Conservation (phyloP, 2,113 vertebrate genomes). For the Trichomycterus rosablanca region DNA sequence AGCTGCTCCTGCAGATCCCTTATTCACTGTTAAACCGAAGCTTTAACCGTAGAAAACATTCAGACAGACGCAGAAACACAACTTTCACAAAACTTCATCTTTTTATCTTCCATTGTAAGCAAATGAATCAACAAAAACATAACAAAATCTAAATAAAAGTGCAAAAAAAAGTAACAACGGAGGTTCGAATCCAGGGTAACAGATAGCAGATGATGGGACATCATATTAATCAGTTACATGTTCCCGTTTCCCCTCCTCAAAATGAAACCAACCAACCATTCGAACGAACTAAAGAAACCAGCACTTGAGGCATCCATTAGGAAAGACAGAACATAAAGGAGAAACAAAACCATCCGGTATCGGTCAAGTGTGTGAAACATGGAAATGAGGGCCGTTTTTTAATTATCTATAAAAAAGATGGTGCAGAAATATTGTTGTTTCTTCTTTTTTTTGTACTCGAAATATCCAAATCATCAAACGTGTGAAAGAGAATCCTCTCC, state of each 20-base stretch:
- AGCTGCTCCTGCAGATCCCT: too few species aligned
- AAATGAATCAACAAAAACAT: slow-evolving; percentile 52
- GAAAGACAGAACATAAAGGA: slow-evolving; percentile 49
- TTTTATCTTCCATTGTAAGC: slow-evolving; percentile 34
- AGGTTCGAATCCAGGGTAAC: slow-evolving; percentile 42
- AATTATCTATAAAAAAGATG: slow-evolving; percentile 67
- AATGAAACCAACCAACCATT: slow-evolving; percentile 37
- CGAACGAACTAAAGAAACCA: slow-evolving; percentile 23
- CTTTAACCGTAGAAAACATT: neutral
- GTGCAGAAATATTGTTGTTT: slow-evolving; percentile 69
- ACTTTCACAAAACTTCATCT: slow-evolving; percentile 46
- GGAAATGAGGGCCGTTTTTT: slow-evolving; percentile 44
- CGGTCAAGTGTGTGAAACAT: slow-evolving; percentile 59
- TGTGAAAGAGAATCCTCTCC: slow-evolving; percentile 64
- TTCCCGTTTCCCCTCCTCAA: slow-evolving; percentile 19
- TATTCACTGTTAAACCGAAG: too few species aligned
- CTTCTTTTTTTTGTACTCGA: slow-evolving; percentile 45
- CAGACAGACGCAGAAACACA: slow-evolving; percentile 24
- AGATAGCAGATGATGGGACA: slow-evolving; percentile 59
- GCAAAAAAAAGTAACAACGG: slow-evolving; percentile 48
- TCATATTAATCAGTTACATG: slow-evolving; percentile 52
- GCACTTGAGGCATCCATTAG: slow-evolving; percentile 56
- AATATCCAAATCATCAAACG: slow-evolving; percentile 63
- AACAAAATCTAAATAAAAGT: slow-evolving; percentile 42
- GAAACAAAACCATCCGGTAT: slow-evolving; percentile 46